Percentiles rank a stretch among this genome's conserved stretches.
phyloP scores from a whole-genome alignment of 2,797 vertebrate genomes.

The Chelidonichthys spinosus region DNA sequence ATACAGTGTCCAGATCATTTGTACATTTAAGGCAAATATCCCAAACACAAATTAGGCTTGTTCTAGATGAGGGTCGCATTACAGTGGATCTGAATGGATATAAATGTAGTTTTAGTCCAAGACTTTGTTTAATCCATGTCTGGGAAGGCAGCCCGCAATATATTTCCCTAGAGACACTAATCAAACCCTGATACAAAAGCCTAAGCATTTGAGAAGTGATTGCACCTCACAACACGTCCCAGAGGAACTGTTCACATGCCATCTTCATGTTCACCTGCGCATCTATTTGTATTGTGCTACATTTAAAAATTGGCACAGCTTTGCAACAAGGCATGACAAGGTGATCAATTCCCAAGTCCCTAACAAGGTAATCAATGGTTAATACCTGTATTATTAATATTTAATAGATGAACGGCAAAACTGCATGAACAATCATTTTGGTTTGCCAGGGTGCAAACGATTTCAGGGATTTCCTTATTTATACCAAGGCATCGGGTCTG shows the following conservation, averaged over 20 bases:
- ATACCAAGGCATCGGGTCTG: not conserved
- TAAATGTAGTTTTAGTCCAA: conserved; percentile 23
- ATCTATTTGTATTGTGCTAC: conserved; percentile 19
- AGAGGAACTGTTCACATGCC: conserved; percentile 31
- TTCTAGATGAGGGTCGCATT: conserved; percentile 7
- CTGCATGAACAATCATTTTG: not conserved
- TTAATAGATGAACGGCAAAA: not conserved
- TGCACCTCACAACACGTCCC: conserved; percentile 34
- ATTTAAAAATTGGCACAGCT: conserved; percentile 18
- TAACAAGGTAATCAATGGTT: not conserved
- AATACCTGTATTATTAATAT: not conserved
- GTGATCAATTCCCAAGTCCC: not conserved
- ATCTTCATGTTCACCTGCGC: conserved; percentile 38
- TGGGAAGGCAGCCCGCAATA: conserved; percentile 35
- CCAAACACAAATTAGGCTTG: not conserved
- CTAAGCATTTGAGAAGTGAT: conserved; percentile 40
- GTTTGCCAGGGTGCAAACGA: not conserved
- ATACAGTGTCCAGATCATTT: not conserved
- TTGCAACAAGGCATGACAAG: not conserved
- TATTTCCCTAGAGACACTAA: conserved; percentile 34
- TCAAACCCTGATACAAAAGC: conserved; percentile 45
- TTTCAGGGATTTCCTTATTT: not conserved
- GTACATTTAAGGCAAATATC: not conserved
- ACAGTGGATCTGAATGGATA: conserved; percentile 14
- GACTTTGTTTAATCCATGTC: conserved; percentile 35